These are phyloP conservation scores for Galaxias olidus DNA, from an alignment of 2,797 vertebrate genomes.

Conservation along the genomic window DNA sequence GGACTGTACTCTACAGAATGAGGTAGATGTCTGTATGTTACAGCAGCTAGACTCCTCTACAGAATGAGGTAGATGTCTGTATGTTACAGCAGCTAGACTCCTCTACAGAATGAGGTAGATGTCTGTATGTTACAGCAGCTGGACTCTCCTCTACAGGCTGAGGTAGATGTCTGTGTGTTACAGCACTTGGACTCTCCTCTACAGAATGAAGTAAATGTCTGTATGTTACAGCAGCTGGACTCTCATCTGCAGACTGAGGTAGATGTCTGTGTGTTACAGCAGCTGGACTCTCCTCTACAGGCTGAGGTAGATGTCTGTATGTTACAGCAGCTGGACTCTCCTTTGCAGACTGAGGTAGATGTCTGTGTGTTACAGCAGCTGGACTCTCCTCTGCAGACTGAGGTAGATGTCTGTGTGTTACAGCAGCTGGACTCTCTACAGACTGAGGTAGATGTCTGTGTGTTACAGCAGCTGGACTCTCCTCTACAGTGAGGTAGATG, in stretches of 20 bases:
- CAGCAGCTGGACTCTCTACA: not conserved
- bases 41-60: not conserved
- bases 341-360: too few relatives aligned
- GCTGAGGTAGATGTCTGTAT: too few relatives aligned
- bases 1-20: too few relatives aligned
- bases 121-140: constrained; percentile 2
- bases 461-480: constrained; percentile 4
- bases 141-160: too few relatives aligned
- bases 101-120: too few relatives aligned
- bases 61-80: too few relatives aligned
- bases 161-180: not conserved
- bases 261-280: constrained; percentile 1
- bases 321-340: constrained; percentile 4
- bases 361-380: constrained; percentile 1
- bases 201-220: too few relatives aligned
- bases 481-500: too few relatives aligned
- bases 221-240: constrained; percentile 3
- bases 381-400: too few relatives aligned
- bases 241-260: too few relatives aligned
- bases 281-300: too few relatives aligned
- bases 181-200: not conserved
- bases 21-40: not conserved
- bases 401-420: not conserved
- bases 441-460: too few relatives aligned
- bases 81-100: constrained; percentile 5